phyloP scores from a whole-genome alignment of 2,797 vertebrate species.

The Distichodus sexfasciatus region DNA sequence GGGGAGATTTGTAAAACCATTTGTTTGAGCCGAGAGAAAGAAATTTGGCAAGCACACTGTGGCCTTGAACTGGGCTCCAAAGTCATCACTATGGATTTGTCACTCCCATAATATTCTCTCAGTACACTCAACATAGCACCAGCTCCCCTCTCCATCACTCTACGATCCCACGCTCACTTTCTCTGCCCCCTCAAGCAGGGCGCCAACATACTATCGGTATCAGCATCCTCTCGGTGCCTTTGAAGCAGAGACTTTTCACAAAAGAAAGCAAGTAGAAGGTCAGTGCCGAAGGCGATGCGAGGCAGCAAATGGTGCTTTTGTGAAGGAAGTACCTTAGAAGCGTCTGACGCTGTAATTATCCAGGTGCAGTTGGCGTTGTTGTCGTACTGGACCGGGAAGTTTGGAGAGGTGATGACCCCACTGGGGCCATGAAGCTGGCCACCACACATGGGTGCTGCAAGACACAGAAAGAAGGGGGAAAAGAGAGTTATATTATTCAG shows the following conservation, averaged over 20 bases:
- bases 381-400: constrained; percentile 97
- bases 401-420: constrained; percentile 93
- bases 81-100: constrained; percentile 67
- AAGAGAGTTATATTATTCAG: not conserved
- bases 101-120: constrained; percentile 61
- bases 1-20: constrained; percentile 64
- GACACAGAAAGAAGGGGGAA: constrained; percentile 33
- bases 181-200: constrained; percentile 16
- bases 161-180: constrained; percentile 26
- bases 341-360: constrained; percentile 91
- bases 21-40: constrained; percentile 62
- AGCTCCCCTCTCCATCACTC: constrained; percentile 50
- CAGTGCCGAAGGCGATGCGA: not conserved
- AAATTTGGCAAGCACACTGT: constrained; percentile 64
- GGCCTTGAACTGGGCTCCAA: constrained; percentile 73
- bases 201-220: constrained; percentile 1
- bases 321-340: constrained; percentile 79
- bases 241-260: not conserved
- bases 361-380: constrained; percentile 98
- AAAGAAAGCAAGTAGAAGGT: not conserved
- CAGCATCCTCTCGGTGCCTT: no score
- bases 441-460: constrained; percentile 93
- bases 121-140: constrained; percentile 21
- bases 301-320: not conserved
- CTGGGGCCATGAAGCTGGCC: constrained; percentile 86